A percentile compares a stretch with the other conserved stretches of the same genome.
Evolutionary conservation across 1,140 invertebrate species (phyloP).

Genomic region (Brachionus asplanchnoidis): DNA sequence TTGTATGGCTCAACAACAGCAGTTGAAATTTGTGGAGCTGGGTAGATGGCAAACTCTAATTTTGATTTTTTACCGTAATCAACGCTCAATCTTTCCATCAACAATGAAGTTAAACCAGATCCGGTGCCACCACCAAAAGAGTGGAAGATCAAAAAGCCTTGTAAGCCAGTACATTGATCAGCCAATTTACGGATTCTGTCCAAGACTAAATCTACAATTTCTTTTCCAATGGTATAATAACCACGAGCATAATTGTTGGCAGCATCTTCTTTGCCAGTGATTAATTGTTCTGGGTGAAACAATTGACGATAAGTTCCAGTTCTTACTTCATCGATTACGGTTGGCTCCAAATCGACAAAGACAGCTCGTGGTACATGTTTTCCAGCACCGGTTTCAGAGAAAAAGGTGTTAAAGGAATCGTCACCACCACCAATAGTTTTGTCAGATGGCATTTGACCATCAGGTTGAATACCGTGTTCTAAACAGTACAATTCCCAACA

Average conservation of each 20-base stretch:
- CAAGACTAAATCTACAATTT: conserved; percentile 73
- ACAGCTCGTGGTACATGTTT: conserved; percentile 71
- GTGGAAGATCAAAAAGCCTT: conserved; percentile 60
- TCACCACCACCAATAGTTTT: conserved; percentile 63
- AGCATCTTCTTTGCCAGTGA: conserved; percentile 71
- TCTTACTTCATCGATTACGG: conserved; percentile 64
- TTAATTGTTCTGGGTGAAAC: conserved; percentile 59
- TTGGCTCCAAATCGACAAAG: conserved; percentile 76
- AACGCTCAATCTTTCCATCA: conserved; percentile 80
- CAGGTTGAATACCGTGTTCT: conserved; percentile 82
- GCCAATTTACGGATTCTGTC: conserved; percentile 74
- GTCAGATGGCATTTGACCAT: conserved; percentile 63
- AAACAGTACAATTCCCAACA: conserved; percentile 78
- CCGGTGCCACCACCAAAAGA: conserved; percentile 68
- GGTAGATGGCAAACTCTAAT: conserved; percentile 81
- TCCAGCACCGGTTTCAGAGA: conserved; percentile 74
- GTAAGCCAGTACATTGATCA: conserved; percentile 74
- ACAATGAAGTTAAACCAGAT: conserved; percentile 78
- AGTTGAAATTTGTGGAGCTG: conserved; percentile 71
- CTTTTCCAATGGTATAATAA: conserved; percentile 84
- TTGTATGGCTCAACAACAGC: conserved; percentile 58
- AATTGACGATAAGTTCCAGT: conserved; percentile 52
- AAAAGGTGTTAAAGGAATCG: conserved; percentile 82
- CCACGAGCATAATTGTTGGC: conserved; percentile 82
- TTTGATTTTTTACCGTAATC: conserved; percentile 85